Evolutionary conservation across 30 jellyfish, hydroid and myxozoan species (phyloP).

Genomic region (Hydractinia symbiolongicarpus): DNA sequence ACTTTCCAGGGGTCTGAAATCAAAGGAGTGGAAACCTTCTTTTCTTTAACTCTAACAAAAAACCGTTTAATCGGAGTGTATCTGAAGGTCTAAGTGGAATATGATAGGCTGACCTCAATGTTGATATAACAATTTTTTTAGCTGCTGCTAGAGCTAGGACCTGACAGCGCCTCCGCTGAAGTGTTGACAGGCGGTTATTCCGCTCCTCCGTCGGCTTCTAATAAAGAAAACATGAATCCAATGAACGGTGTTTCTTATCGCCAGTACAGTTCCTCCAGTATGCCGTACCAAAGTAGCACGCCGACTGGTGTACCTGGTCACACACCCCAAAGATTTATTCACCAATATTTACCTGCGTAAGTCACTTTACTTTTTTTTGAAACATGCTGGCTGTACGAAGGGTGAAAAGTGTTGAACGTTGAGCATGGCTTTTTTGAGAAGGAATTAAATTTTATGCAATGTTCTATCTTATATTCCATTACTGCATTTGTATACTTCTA

Average conservation of each 20-base stretch:
- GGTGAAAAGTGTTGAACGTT: constrained; percentile 6
- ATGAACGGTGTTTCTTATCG: background rate
- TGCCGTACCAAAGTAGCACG: background rate
- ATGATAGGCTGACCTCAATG: too few relatives aligned
- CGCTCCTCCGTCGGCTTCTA: background rate
- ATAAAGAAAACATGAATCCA: constrained; percentile 21
- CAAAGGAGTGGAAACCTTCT: background rate
- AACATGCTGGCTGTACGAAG: background rate
- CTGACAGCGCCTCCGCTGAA: constrained; percentile 76
- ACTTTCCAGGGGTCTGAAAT: background rate
- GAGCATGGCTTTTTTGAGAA: background rate
- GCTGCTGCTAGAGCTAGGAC: constrained; percentile 87
- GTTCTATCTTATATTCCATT: background rate
- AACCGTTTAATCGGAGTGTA: too few relatives aligned
- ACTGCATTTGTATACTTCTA: background rate
- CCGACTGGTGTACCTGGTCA: constrained; percentile 12
- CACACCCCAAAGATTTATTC: background rate
- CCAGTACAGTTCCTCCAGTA: background rate
- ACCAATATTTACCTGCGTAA: constrained; percentile 22
- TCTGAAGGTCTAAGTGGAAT: too few relatives aligned
- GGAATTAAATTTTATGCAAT: background rate
- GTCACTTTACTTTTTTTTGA: background rate
- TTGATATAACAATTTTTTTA: background rate
- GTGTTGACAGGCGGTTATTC: background rate
- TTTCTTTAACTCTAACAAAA: too few relatives aligned